Evolutionary conservation across 2,113 vertebrate genomes (phyloP).

Genomic region (Odontesthes bonariensis): DNA sequence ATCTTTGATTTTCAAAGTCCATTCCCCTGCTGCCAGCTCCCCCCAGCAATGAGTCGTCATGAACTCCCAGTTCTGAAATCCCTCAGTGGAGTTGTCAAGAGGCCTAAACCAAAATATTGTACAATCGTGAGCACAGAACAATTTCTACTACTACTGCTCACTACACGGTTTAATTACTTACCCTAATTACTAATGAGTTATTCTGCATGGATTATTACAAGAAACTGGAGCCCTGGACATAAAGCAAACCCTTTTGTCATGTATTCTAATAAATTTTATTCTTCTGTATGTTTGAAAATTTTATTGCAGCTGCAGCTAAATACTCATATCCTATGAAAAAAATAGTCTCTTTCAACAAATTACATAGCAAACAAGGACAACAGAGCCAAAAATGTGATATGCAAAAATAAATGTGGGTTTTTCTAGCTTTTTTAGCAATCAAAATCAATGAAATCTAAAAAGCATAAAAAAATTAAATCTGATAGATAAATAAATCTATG

Average conservation of each 20-base stretch:
- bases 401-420: too few species aligned
- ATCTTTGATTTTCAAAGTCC: constrained; percentile 92
- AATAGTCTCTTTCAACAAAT: too few species aligned
- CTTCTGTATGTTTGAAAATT: neutral
- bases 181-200: neutral
- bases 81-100: constrained; percentile 92
- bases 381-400: too few species aligned
- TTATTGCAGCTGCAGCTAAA: too few species aligned
- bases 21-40: constrained; percentile 90
- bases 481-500: too few species aligned
- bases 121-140: neutral
- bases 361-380: too few species aligned
- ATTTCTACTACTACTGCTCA: neutral
- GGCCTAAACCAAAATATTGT: constrained; percentile 80
- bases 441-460: too few species aligned
- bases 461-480: too few species aligned
- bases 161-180: constrained; percentile 4
- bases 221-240: neutral
- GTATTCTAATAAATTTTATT: neutral
- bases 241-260: neutral
- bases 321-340: too few species aligned
- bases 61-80: constrained; percentile 95
- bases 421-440: too few species aligned
- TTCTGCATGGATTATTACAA: neutral
- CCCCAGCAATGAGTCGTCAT: constrained; percentile 98